phyloP scores from a whole-genome alignment of 2,113 vertebrate genomes.

The Redunca redunca region DNA sequence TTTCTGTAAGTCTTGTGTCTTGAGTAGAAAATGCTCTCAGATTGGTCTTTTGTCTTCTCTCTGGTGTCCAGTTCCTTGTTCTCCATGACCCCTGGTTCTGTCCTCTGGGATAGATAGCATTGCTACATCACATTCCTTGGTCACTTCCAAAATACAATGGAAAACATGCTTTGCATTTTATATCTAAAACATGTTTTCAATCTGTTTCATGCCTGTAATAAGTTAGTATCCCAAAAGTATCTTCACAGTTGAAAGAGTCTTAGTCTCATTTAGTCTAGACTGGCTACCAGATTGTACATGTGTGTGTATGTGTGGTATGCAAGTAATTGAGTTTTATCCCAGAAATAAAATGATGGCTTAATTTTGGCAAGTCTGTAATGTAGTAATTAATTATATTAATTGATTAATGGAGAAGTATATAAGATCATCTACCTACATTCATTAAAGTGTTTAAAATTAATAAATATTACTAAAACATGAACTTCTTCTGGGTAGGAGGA shows the following conservation, averaged over 20 bases:
- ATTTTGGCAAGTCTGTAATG: background rate
- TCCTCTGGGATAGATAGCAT: background rate
- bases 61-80: background rate
- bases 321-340: background rate
- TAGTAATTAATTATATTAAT: background rate
- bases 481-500: background rate
- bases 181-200: background rate
- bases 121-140: background rate
- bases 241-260: background rate
- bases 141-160: background rate
- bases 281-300: background rate
- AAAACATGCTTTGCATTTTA: background rate
- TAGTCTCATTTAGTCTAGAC: background rate
- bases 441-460: background rate
- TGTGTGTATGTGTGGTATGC: background rate
- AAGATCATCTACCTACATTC: background rate
- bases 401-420: background rate
- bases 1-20: background rate
- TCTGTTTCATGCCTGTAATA: background rate
- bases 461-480: background rate
- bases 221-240: background rate
- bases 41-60: background rate
- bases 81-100: background rate
- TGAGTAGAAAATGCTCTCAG: background rate
- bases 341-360: background rate